phyloP scores from a whole-genome alignment of 1,140 invertebrate genomes.

The Heliothis subflexa region DNA sequence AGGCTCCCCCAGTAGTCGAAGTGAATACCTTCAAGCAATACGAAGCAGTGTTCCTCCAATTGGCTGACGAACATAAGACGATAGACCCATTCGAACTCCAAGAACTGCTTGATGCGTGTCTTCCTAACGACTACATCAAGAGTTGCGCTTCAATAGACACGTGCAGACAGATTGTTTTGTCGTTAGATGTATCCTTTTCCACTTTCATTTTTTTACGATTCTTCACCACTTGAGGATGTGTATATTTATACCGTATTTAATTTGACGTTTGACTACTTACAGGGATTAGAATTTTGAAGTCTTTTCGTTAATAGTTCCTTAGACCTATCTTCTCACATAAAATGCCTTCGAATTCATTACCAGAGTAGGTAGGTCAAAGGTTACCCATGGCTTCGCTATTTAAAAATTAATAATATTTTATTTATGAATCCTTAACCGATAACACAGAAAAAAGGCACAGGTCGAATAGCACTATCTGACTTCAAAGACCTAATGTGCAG shows the following conservation, averaged over 20 bases:
- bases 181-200: conserved; percentile 92
- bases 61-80: conserved; percentile 95
- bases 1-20: conserved; percentile 89
- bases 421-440: conserved; percentile 73
- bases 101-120: conserved; percentile 95
- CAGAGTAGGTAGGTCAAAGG: too few relatives aligned
- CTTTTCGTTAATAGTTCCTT: too few relatives aligned
- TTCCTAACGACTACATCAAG: conserved; percentile 98
- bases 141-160: conserved; percentile 97
- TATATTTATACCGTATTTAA: background rate
- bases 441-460: conserved; percentile 91
- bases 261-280: background rate
- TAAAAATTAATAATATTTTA: background rate
- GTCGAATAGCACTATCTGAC: conserved; percentile 93
- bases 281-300: too few relatives aligned
- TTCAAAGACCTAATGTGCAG: conserved; percentile 97
- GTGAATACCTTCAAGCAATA: conserved; percentile 94
- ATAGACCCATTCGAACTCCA: conserved; percentile 97
- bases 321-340: too few relatives aligned
- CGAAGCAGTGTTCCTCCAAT: conserved; percentile 95
- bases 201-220: conserved; percentile 14
- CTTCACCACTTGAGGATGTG: background rate
- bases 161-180: conserved; percentile 95
- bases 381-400: too few relatives aligned
- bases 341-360: too few relatives aligned